A percentile compares a stretch with the other conserved stretches of the same genome.
These are phyloP conservation scores for Conops quadrifasciatus DNA, from an alignment of 2,888 invertebrate genomes.

Conservation along the genomic window DNA sequence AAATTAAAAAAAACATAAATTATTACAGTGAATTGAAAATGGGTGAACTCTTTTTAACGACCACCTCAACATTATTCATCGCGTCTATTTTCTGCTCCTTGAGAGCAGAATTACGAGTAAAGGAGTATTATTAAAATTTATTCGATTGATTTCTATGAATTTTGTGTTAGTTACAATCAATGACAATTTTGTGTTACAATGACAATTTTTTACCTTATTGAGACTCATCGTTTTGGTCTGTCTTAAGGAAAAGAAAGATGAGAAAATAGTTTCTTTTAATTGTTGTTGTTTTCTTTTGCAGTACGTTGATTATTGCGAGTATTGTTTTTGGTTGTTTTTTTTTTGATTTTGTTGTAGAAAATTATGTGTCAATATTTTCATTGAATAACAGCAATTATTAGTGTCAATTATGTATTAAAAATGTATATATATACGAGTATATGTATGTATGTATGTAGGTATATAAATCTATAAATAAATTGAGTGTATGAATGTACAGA, in stretches of 20 bases:
- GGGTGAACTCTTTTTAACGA: too few species aligned
- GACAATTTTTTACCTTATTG: constrained; percentile 63
- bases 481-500: background rate
- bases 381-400: background rate
- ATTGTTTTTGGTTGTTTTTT: constrained; percentile 16
- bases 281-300: constrained; percentile 44
- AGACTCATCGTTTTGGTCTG: constrained; percentile 65
- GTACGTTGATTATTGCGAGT: constrained; percentile 27
- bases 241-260: constrained; percentile 65
- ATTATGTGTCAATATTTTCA: constrained; percentile 14
- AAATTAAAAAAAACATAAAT: too few species aligned
- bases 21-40: too few species aligned
- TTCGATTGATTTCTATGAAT: too few species aligned
- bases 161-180: too few species aligned
- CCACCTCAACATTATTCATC: too few species aligned
- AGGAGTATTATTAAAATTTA: too few species aligned
- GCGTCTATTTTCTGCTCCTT: too few species aligned
- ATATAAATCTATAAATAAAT: background rate
- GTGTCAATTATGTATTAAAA: background rate
- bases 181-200: constrained; percentile 40
- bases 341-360: constrained; percentile 23
- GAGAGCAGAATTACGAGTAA: too few species aligned
- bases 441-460: constrained; percentile 21
- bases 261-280: constrained; percentile 64
- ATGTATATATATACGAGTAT: constrained; percentile 1